These are phyloP conservation scores for Erebia palarica DNA, from an alignment of 2,888 invertebrate species.

Conservation along the genomic window DNA sequence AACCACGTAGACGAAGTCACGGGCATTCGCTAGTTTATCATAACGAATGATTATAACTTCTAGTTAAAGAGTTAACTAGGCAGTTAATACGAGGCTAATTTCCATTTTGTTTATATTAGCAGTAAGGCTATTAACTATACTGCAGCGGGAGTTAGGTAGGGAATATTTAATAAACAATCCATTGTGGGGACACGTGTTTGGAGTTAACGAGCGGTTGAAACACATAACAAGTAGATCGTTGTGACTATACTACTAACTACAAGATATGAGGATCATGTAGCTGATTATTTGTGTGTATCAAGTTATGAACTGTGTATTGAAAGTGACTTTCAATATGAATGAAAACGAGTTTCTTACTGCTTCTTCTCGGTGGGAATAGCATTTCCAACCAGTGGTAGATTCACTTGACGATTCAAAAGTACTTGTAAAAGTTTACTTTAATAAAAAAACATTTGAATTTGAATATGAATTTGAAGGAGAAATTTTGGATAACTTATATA, in stretches of 20 bases:
- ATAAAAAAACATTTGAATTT: no score
- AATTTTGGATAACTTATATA: not conserved
- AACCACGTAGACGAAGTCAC: no score
- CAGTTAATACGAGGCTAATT: not conserved
- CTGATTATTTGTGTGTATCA: no score
- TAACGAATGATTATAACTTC: not conserved
- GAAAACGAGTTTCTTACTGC: no score
- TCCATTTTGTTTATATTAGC: constrained; percentile 18
- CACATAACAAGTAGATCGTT: constrained; percentile 18
- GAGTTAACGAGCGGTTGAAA: constrained; percentile 26
- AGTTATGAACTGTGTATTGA: not conserved
- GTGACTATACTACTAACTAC: not conserved
- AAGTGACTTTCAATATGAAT: not conserved
- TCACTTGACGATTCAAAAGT: no score
- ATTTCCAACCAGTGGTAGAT: no score
- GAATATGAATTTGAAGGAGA: not conserved
- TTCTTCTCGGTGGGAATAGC: no score
- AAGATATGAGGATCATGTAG: not conserved
- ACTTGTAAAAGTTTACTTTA: no score
- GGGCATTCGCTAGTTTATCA: no score
- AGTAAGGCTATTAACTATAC: constrained; percentile 16
- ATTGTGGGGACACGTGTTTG: constrained; percentile 34
- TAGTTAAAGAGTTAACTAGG: not conserved
- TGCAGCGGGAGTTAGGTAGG: constrained; percentile 10
- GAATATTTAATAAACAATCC: constrained; percentile 33